These are phyloP conservation scores for Odontesthes bonariensis DNA, from an alignment of 2,113 vertebrate species.

Conservation along the genomic window DNA sequence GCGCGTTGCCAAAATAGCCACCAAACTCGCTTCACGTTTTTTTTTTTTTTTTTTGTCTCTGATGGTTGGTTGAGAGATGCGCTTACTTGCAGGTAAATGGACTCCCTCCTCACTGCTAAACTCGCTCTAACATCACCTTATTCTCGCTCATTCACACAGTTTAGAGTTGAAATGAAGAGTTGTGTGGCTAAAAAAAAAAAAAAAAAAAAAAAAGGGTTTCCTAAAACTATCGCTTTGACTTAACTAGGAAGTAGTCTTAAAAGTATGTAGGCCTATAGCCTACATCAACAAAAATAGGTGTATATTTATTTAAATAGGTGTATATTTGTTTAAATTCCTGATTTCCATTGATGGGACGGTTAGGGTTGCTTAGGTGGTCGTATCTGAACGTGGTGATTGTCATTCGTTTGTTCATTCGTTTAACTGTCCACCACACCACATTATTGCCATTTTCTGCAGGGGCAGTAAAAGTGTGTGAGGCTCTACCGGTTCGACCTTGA, in stretches of 20 bases:
- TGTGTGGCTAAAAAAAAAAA: background rate
- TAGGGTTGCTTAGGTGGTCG: background rate
- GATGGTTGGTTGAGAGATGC: slow-evolving; percentile 43
- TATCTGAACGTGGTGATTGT: too few species aligned
- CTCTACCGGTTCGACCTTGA: slow-evolving; percentile 47
- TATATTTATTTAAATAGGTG: background rate
- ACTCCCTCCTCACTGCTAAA: background rate
- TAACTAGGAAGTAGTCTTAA: slow-evolving; percentile 32
- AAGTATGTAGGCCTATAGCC: slow-evolving; percentile 15
- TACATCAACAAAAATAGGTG: background rate
- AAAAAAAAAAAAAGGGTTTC: background rate
- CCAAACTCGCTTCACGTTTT: slow-evolving; percentile 25
- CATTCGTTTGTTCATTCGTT: too few species aligned
- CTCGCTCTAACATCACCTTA: slow-evolving; percentile 10
- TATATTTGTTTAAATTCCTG: background rate
- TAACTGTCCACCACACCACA: too few species aligned
- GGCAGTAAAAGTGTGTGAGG: slow-evolving; percentile 7
- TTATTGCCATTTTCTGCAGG: slow-evolving; percentile 4
- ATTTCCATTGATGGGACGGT: background rate
- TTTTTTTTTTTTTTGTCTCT: slow-evolving; percentile 32
- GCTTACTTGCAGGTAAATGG: slow-evolving; percentile 46
- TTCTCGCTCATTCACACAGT: background rate
- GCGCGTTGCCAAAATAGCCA: slow-evolving; percentile 28
- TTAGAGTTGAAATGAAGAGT: background rate
- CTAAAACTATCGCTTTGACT: background rate